phyloP scores from a whole-genome alignment of 2,113 vertebrate genomes.

The Chamaetylas fuelleborni region DNA sequence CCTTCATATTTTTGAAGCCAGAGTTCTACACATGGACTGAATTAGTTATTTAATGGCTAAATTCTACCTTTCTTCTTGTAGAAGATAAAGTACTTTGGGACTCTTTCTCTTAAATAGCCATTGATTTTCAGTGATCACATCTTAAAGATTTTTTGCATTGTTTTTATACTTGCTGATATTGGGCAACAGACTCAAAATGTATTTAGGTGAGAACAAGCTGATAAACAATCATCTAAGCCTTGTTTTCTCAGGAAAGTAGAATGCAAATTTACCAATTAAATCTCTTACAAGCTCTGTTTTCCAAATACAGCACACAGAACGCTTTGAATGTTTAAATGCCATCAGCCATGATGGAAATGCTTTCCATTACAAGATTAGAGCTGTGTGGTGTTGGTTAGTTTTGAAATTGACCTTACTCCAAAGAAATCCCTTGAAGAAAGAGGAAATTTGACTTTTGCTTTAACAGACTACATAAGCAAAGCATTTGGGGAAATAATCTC shows the following conservation, averaged over 20 bases:
- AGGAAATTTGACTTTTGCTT: background rate
- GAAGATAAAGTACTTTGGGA: background rate
- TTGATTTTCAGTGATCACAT: background rate
- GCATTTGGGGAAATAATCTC: background rate
- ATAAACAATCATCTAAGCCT: background rate
- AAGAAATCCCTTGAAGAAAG: background rate
- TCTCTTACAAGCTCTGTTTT: background rate
- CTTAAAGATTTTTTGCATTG: background rate
- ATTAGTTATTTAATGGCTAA: background rate
- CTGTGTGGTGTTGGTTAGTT: background rate
- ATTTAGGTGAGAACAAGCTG: background rate
- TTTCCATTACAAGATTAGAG: background rate
- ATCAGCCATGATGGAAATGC: background rate
- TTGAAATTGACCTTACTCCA: background rate
- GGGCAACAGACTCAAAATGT: background rate
- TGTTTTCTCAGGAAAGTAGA: background rate
- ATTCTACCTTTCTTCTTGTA: background rate
- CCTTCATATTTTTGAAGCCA: background rate
- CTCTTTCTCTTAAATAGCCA: background rate
- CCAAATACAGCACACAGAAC: background rate
- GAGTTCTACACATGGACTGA: background rate
- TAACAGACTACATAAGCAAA: background rate
- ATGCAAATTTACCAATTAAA: background rate
- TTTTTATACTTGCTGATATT: background rate
- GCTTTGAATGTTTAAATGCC: background rate